Evolutionary conservation across 2,888 invertebrate genomes (phyloP).

Genomic region (Heteromurus nitidus): DNA sequence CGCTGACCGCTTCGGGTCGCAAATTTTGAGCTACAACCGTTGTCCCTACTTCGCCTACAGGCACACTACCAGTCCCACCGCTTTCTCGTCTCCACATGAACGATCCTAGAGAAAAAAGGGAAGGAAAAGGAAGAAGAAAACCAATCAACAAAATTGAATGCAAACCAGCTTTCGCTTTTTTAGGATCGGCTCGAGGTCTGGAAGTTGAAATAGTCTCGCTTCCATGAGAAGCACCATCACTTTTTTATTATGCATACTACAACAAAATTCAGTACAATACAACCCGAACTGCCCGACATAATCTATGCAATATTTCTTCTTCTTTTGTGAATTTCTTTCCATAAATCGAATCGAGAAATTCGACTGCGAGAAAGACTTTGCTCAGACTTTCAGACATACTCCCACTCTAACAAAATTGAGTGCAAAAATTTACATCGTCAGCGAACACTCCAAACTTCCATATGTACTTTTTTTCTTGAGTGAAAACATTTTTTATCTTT

Average conservation of each 20-base stretch:
- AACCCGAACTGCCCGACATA: not conserved
- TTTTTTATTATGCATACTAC: not conserved
- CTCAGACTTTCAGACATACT: too few relatives aligned
- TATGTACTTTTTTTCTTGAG: not conserved
- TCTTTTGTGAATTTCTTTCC: too few relatives aligned
- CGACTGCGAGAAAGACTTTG: too few relatives aligned
- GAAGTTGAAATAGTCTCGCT: too few relatives aligned
- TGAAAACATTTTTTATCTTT: not conserved
- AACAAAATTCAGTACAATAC: not conserved
- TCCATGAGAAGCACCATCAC: not conserved
- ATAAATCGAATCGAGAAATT: not conserved
- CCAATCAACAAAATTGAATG: not conserved
- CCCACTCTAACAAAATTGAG: too few relatives aligned
- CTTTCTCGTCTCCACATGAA: conserved; percentile 74
- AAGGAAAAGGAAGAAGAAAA: not conserved
- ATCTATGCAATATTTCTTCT: not conserved
- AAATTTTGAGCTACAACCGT: conserved; percentile 68
- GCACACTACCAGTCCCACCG: conserved; percentile 72
- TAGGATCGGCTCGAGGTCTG: too few relatives aligned
- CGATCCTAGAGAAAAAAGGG: conserved; percentile 65
- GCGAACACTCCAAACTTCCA: not conserved
- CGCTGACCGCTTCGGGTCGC: conserved; percentile 68
- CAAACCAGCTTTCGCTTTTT: not conserved
- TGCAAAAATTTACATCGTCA: too few relatives aligned
- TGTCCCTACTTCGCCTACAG: conserved; percentile 64